Percentiles rank a stretch among this genome's conserved stretches.
Evolutionary conservation across 2,797 vertebrate genomes (phyloP).

Genomic region (Thaleichthys pacificus): DNA sequence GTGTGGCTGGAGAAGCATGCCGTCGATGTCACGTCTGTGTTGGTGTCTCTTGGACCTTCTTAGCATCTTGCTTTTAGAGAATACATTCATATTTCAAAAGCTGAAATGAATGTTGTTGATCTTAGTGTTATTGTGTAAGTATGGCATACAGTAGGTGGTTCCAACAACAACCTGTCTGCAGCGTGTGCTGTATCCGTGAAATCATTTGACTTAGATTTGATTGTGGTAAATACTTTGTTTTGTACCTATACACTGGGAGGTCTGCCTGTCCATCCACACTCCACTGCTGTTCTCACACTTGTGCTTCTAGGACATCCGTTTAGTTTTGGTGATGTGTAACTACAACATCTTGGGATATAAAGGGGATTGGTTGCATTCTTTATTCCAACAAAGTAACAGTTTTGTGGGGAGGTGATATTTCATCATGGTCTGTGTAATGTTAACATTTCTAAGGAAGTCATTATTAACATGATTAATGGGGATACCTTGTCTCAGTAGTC

Average conservation of each 20-base stretch:
- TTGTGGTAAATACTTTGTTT: slow-evolving; percentile 66
- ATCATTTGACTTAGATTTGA: slow-evolving; percentile 59
- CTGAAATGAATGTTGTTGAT: slow-evolving; percentile 64
- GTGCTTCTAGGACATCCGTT: slow-evolving; percentile 54
- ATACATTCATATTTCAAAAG: slow-evolving; percentile 58
- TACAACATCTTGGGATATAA: slow-evolving; percentile 53
- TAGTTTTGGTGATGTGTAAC: slow-evolving; percentile 60
- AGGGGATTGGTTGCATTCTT: slow-evolving; percentile 27
- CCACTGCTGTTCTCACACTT: slow-evolving; percentile 68
- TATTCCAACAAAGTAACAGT: slow-evolving; percentile 40
- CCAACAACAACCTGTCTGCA: slow-evolving; percentile 22
- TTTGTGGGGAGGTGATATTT: slow-evolving; percentile 4
- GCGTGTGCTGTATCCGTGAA: slow-evolving; percentile 32
- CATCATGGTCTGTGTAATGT: not conserved
- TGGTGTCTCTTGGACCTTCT: slow-evolving; percentile 35
- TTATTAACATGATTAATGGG: slow-evolving; percentile 34
- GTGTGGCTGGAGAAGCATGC: slow-evolving; percentile 39
- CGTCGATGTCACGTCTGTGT: slow-evolving; percentile 47
- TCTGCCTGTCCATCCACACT: slow-evolving; percentile 57
- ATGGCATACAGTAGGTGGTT: slow-evolving; percentile 60
- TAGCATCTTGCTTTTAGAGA: slow-evolving; percentile 61
- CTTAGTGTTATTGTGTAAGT: slow-evolving; percentile 67
- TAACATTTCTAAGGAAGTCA: slow-evolving; percentile 10
- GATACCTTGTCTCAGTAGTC: slow-evolving; percentile 3
- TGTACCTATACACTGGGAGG: slow-evolving; percentile 73